A percentile compares a stretch with the other conserved stretches of the same genome.
These are phyloP conservation scores for Crypturellus tataupa DNA, from an alignment of 2,797 vertebrate genomes.

Conservation along the genomic window DNA sequence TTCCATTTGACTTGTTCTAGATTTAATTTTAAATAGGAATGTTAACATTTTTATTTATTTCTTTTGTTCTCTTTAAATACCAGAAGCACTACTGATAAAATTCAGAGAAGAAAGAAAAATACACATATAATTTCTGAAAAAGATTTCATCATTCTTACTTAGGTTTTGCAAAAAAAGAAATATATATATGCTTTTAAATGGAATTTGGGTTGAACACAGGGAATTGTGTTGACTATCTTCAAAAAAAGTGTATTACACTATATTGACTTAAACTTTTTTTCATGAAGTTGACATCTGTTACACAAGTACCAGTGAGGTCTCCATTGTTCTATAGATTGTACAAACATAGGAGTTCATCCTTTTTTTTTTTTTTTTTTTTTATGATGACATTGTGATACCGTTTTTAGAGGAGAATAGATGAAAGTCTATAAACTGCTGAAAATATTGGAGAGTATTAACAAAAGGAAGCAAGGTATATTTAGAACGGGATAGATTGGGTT, in stretches of 20 bases:
- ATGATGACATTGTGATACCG: constrained; percentile 13
- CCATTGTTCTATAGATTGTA: neutral
- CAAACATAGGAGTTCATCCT: neutral
- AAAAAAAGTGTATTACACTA: neutral
- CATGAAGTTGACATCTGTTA: neutral
- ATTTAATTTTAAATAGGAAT: neutral
- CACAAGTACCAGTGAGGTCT: neutral
- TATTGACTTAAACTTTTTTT: neutral
- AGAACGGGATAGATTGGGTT: neutral
- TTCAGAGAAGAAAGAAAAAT: neutral
- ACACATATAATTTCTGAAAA: neutral
- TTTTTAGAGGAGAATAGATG: constrained; percentile 1
- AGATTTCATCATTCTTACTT: neutral
- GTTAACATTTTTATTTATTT: neutral
- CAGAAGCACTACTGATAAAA: neutral
- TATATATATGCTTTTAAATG: neutral
- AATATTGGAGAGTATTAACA: neutral
- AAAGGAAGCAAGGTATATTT: neutral
- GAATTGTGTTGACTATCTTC: neutral
- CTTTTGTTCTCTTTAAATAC: neutral
- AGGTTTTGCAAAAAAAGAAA: neutral
- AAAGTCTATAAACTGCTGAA: neutral
- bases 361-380: constrained; percentile 4
- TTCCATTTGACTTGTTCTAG: constrained; percentile 1
- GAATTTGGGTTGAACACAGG: neutral